Conservation (phyloP, 2,113 vertebrate species). For the Nannobrachium achirus region DNA sequence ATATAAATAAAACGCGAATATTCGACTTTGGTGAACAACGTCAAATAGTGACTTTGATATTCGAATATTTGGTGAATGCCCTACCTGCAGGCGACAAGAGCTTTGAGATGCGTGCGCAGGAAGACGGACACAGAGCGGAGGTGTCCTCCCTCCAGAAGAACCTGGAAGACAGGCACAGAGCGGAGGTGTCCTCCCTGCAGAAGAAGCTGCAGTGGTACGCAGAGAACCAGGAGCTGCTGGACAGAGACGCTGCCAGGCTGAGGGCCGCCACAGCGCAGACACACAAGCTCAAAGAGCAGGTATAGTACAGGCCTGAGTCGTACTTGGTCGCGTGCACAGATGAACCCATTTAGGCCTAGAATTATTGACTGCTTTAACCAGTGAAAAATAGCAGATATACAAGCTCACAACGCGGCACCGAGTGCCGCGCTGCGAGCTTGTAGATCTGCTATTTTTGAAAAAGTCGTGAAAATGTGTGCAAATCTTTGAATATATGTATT, state of each 20-base stretch:
- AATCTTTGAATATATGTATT: no score
- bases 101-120: conserved; percentile 83
- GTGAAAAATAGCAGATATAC: no score
- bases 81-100: conserved; percentile 79
- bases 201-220: conserved; percentile 91
- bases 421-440: no score
- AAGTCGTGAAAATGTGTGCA: no score
- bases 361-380: no score
- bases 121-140: conserved; percentile 88
- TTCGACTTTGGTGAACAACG: no score
- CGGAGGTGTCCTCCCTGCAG: conserved; percentile 84
- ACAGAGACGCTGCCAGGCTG: conserved; percentile 86
- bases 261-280: conserved; percentile 86
- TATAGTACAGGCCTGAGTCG: conserved; percentile 38
- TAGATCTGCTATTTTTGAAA: no score
- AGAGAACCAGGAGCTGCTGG: conserved; percentile 92
- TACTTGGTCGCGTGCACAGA: neutral
- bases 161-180: conserved; percentile 83
- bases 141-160: conserved; percentile 83
- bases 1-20: no score
- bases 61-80: no score
- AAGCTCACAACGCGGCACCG: no score
- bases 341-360: neutral
- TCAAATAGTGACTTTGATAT: no score
- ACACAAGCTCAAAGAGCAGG: conserved; percentile 85